phyloP scores from a whole-genome alignment of 2,797 vertebrate species.

The Pseudochaenichthys georgianus region DNA sequence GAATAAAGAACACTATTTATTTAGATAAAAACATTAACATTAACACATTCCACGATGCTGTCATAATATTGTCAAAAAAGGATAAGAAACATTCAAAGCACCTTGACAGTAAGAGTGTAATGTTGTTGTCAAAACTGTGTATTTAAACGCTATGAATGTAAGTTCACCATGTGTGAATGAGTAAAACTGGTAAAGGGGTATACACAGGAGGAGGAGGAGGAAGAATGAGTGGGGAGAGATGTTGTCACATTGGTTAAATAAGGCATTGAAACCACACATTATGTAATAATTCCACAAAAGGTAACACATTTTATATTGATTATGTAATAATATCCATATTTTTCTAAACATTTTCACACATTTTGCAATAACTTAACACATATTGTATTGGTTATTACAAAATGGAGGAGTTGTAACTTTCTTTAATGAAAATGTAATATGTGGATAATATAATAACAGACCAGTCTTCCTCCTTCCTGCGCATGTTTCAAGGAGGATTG shows the following conservation, averaged over 20 bases:
- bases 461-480: too few relatives aligned
- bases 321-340: too few relatives aligned
- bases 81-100: constrained; percentile 16
- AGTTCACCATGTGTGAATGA: constrained; percentile 9
- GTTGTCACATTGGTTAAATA: constrained; percentile 25
- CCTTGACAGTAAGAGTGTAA: not conserved
- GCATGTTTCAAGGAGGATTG: too few relatives aligned
- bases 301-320: too few relatives aligned
- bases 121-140: constrained; percentile 34
- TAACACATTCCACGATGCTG: constrained; percentile 4
- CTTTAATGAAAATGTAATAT: too few relatives aligned
- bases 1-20: constrained; percentile 2
- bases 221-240: constrained; percentile 16
- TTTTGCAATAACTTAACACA: too few relatives aligned
- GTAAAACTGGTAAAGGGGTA: not conserved
- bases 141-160: constrained; percentile 26
- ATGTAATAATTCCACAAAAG: too few relatives aligned
- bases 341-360: too few relatives aligned
- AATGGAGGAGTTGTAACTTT: too few relatives aligned
- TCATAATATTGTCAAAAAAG: constrained; percentile 5
- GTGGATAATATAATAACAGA: too few relatives aligned
- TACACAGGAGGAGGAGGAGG: constrained; percentile 13
- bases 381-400: too few relatives aligned
- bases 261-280: not conserved
- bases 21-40: constrained; percentile 19